phyloP scores from a whole-genome alignment of 2,888 invertebrate species.

The Morinoia aosen region DNA sequence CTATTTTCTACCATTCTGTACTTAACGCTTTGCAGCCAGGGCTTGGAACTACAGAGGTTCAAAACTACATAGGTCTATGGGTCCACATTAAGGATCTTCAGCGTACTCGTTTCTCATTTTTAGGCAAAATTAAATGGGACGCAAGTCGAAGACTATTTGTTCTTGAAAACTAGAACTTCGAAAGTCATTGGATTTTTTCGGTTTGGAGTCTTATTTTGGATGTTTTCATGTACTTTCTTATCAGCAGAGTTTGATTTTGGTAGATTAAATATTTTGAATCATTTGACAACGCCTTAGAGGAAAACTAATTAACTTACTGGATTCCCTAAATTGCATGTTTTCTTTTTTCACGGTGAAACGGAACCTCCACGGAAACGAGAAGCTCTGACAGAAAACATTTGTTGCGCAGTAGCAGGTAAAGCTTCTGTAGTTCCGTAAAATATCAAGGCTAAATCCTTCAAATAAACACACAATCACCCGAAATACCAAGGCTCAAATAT shows the following conservation, averaged over 20 bases:
- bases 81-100: too few relatives aligned
- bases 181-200: neutral
- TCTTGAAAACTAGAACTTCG: neutral
- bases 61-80: too few relatives aligned
- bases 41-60: too few relatives aligned
- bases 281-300: neutral
- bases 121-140: too few relatives aligned
- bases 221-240: too few relatives aligned
- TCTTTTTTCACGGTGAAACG: neutral
- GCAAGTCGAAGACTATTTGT: neutral
- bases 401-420: neutral
- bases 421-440: neutral
- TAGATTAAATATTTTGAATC: neutral
- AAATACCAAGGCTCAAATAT: neutral
- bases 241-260: neutral
- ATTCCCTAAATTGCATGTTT: neutral
- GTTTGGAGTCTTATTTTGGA: neutral
- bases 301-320: neutral
- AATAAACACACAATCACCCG: neutral
- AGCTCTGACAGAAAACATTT: neutral
- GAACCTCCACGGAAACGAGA: neutral
- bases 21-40: too few relatives aligned
- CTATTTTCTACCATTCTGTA: too few relatives aligned
- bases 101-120: too few relatives aligned
- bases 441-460: neutral